Evolutionary conservation across 2,113 vertebrate genomes (phyloP), one percentile per base, ranked within the genome.

Genomic region (Daubentonia madagascariensis): DNA sequence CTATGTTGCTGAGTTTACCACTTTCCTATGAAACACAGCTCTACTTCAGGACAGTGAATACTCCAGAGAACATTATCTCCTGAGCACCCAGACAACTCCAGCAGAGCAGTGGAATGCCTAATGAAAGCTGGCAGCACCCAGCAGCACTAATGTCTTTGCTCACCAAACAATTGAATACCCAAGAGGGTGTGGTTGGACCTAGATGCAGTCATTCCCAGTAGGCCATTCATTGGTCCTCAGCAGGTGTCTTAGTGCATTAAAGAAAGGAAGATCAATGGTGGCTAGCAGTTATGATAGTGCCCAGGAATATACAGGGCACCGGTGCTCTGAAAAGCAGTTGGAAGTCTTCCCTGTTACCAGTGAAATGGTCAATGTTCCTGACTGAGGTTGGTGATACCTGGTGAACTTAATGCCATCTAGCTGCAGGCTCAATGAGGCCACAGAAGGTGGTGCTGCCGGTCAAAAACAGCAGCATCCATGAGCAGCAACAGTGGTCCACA

Each of bases 121-220:
- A 12, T 40, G n/a, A 67, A 73, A 90, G 48, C 35, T 57, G 8
- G 8, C 12, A 67, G 43, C 1, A 16, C 16, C 5, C 48, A 30
- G 20, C 1, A 61, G 30, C 52, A 12, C 5, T 61, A 1, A 35
- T 22, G 3, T 72, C 37, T 32, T 5, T 95, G 40, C 1, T 67
- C 8, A 61, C 6, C 28, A 23, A 85, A 65, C 3, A 57, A 28
- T 8, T 35, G 2, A 6, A 68, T 4, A 6, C 9, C 7, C 1
- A 30, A 17, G 23, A 54, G 3, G 0, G 1, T 20, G 4, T 1
- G 35, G 16, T 1, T 45, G 8, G 25, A 6, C 35, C 1, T 45
- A 32, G 16, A 61, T 17, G 1, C 32, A 79, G 6, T 78, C 32
- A 89, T 68, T 54, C 54, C 11, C 35, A 22, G 16, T 1, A 45